A percentile compares a stretch with the other conserved stretches of the same genome.
Evolutionary conservation across 2,888 invertebrate species (phyloP).

Genomic region (Platycheirus rosarum): DNA sequence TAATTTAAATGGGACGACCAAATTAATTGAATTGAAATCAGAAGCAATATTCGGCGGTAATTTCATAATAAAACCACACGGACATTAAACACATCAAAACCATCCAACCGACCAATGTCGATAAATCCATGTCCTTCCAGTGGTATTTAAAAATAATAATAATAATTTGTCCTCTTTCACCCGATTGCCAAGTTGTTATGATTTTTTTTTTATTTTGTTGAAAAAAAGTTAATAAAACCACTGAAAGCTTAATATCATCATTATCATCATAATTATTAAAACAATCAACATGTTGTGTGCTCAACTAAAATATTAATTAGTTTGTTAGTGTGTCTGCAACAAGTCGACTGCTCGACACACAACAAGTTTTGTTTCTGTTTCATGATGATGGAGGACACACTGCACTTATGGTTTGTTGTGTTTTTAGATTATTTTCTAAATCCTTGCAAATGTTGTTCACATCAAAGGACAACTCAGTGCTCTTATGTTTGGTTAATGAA

Average conservation of each 20-base stretch:
- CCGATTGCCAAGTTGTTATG: too few species aligned
- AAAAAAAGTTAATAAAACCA: slow-evolving; percentile 8
- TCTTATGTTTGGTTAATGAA: not conserved
- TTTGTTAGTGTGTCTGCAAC: slow-evolving; percentile 49
- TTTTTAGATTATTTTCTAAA: not conserved
- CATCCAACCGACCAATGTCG: not conserved
- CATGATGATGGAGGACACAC: not conserved
- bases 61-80: not conserved
- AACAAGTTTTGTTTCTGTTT: slow-evolving; percentile 10
- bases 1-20: not conserved
- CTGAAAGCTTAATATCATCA: slow-evolving; percentile 38
- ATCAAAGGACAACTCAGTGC: not conserved
- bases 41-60: not conserved
- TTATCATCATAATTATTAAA: slow-evolving; percentile 58
- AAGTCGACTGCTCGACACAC: slow-evolving; percentile 30
- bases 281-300: slow-evolving; percentile 54
- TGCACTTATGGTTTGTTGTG: not conserved
- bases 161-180: too few species aligned
- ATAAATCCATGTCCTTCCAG: not conserved
- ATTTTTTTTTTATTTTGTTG: not conserved
- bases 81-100: slow-evolving; percentile 4
- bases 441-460: not conserved
- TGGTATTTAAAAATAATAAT: not conserved
- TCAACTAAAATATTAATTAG: slow-evolving; percentile 40
- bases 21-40: slow-evolving; percentile 18